Evolutionary conservation across 1,140 invertebrate genomes (phyloP), one percentile per base, ranked within the genome.

Genomic region (Coelopa frigida): DNA sequence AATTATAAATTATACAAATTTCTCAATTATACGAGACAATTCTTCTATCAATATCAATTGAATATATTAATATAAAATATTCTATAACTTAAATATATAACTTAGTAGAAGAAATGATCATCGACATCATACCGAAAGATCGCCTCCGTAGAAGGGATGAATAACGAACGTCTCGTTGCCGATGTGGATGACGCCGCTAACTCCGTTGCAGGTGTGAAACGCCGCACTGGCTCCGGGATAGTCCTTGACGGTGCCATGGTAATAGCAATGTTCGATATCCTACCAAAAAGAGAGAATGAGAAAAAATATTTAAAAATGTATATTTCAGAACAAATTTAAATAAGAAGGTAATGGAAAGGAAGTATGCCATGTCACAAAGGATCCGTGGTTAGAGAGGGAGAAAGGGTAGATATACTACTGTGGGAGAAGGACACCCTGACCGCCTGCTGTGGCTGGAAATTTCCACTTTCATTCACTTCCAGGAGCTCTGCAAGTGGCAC

Each of bases 151-250:
- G 72, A 97, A 93, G 24, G 93, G 92, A 75, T 95, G 91, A 57
- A 97, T 94, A 56, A 96, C 87, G 72, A 95, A 96, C 12, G 93
- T 96, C 72, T 95, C 92, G 76, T 95, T 95, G 60, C 89, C 89
- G 57, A 95, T 83, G 73, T 96, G 92, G 58, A 97, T 95, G 56
- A 97, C 87, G 14, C 93, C 93, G 56, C 89, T 93, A 46, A 98
- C 87, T 33, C 94, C 94, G 71, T 94, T 94, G 74, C 94, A 98
- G 11, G 93, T 98, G 70, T 94, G 89, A 73, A 97, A 93, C 52
- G 93, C 93, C 27, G 92, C 93, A 50, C 83, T 88, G n/a, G 92
- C 93, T 50, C 91, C 92, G 10, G 92, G 91, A 73, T 94, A 92
- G 73, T 94, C 92, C 70, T 91, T 92, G 17, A 96, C 88, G 4